These are phyloP conservation scores for Poeciliopsis gracilis DNA, from an alignment of 2,797 vertebrate genomes.

Conservation along the genomic window DNA sequence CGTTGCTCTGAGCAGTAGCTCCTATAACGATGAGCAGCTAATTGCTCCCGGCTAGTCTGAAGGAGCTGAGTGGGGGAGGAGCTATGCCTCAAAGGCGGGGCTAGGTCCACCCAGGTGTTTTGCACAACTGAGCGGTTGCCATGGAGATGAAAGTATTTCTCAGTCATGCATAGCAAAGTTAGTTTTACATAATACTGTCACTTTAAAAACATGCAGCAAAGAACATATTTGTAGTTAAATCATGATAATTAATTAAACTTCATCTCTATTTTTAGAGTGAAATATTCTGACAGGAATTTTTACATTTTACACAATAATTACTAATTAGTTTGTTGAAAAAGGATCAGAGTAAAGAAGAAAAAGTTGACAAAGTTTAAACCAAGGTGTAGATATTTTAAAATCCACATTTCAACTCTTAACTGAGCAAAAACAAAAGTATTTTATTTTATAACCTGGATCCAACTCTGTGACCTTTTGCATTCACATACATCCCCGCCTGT, in stretches of 20 bases:
- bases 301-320: background rate
- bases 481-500: background rate
- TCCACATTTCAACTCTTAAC: background rate
- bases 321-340: background rate
- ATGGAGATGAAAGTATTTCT: too few species aligned
- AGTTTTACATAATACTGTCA: too few species aligned
- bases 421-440: background rate
- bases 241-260: background rate
- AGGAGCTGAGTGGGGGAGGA: too few species aligned
- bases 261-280: background rate
- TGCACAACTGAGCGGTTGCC: too few species aligned
- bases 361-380: background rate
- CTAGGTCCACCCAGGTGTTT: too few species aligned
- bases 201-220: background rate
- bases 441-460: background rate
- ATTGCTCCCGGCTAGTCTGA: too few species aligned
- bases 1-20: too few species aligned
- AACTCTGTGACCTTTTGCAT: conserved; percentile 6
- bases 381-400: background rate
- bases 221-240: background rate
- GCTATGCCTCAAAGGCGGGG: too few species aligned
- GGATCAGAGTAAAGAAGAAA: background rate
- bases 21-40: too few species aligned
- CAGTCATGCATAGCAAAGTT: too few species aligned
- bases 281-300: background rate